Conservation (phyloP, 1,140 invertebrate genomes). For the Prorops nasuta region DNA sequence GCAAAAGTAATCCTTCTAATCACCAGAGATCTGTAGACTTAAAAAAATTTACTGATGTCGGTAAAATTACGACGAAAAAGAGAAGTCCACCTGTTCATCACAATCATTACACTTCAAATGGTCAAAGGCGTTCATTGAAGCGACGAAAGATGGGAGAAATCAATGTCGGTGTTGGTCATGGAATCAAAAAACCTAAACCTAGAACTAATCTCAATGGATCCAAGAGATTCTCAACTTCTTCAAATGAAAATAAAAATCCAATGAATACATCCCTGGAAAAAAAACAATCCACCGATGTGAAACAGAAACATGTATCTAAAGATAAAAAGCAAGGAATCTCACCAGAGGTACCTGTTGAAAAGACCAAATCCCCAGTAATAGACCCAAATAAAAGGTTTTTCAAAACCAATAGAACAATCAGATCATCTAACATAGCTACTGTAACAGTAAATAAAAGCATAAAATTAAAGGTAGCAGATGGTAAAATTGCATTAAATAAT, state of each 20-base stretch:
- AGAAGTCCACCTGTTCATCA: slow-evolving; percentile 25
- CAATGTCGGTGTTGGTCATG: slow-evolving; percentile 46
- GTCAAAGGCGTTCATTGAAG: slow-evolving; percentile 16
- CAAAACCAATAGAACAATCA: slow-evolving; percentile 33
- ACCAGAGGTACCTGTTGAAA: background rate
- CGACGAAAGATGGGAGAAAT: slow-evolving; percentile 34
- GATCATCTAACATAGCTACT: slow-evolving; percentile 20
- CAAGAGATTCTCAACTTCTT: background rate
- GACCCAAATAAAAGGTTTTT: slow-evolving; percentile 45
- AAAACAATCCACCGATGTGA: background rate
- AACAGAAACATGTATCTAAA: background rate
- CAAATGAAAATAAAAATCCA: background rate
- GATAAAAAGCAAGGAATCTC: background rate
- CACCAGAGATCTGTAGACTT: background rate
- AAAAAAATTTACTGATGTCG: background rate
- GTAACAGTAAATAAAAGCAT: slow-evolving; percentile 41
- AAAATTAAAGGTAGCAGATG: slow-evolving; percentile 29
- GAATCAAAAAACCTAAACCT: slow-evolving; percentile 42
- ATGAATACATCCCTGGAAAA: slow-evolving; percentile 5
- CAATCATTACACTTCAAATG: slow-evolving; percentile 1
- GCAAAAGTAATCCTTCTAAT: background rate
- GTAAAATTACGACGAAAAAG: slow-evolving; percentile 20
- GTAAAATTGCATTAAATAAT: slow-evolving; percentile 27
- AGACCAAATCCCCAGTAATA: slow-evolving; percentile 12
- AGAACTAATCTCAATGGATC: slow-evolving; percentile 15